These are phyloP conservation scores for Mohoua ochrocephala DNA, from an alignment of 2,113 vertebrate species.

Conservation along the genomic window DNA sequence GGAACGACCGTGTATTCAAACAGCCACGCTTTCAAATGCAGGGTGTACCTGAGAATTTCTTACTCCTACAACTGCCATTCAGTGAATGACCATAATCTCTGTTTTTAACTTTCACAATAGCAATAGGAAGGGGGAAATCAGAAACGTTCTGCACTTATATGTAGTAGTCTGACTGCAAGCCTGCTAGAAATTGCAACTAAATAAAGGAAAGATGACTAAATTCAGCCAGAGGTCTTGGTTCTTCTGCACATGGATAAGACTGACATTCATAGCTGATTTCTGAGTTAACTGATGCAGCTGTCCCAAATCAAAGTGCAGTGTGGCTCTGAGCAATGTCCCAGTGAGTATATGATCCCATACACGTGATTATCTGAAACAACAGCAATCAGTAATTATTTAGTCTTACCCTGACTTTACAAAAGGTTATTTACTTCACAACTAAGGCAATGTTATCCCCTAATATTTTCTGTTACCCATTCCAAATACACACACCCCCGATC, in stretches of 20 bases:
- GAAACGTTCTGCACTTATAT: background rate
- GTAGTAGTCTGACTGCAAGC: background rate
- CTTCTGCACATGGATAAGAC: background rate
- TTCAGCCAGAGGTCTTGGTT: background rate
- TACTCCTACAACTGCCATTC: background rate
- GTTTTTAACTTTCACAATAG: background rate
- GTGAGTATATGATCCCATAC: background rate
- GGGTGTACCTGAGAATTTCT: background rate
- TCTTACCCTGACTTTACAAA: background rate
- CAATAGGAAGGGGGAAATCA: background rate
- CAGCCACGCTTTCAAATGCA: background rate
- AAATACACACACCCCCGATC: background rate
- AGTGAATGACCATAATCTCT: background rate
- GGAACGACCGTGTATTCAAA: background rate
- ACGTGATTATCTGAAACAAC: background rate
- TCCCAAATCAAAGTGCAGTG: background rate
- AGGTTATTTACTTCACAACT: background rate
- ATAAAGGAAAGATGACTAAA: background rate
- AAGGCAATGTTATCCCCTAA: background rate
- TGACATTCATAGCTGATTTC: background rate
- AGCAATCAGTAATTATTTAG: background rate
- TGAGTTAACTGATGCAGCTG: background rate
- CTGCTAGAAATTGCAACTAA: background rate
- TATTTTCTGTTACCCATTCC: background rate
- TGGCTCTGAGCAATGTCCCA: background rate